Evolutionary conservation across 2,797 vertebrate genomes (phyloP).

Genomic region (Chelmon rostratus): DNA sequence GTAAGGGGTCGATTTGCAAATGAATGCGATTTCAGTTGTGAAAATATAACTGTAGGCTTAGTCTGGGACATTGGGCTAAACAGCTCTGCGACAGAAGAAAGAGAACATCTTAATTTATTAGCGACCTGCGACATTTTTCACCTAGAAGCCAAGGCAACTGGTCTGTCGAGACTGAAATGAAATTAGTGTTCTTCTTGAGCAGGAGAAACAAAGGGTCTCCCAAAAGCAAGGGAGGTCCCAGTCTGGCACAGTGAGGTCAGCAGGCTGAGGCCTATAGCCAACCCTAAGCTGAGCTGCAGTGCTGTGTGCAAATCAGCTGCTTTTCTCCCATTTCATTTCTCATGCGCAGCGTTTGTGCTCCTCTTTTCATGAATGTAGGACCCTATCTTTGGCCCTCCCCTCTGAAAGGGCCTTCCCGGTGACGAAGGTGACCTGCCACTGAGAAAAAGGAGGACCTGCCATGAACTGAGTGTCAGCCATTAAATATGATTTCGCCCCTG

Average conservation of each 20-base stretch:
- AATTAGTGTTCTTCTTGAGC: constrained; percentile 80
- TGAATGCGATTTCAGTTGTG: constrained; percentile 95
- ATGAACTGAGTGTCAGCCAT: constrained; percentile 88
- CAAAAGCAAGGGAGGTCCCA: constrained; percentile 76
- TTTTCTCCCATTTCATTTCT: constrained; percentile 85
- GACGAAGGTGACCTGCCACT: constrained; percentile 86
- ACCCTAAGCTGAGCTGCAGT: constrained; percentile 70
- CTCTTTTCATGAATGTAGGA: constrained; percentile 82
- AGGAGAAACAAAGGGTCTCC: constrained; percentile 78
- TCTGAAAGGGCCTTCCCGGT: constrained; percentile 79
- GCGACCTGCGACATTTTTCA: constrained; percentile 95
- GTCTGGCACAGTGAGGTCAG: constrained; percentile 83
- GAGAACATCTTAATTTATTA: constrained; percentile 94
- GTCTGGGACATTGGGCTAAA: constrained; percentile 93
- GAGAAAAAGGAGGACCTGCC: constrained; percentile 84
- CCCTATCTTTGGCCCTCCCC: constrained; percentile 82
- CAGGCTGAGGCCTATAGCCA: constrained; percentile 74
- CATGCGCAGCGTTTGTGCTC: constrained; percentile 78
- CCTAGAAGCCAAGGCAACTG: constrained; percentile 96
- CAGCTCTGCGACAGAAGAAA: constrained; percentile 87
- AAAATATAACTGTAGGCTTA: constrained; percentile 95
- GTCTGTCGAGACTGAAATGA: constrained; percentile 84
- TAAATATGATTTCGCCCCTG: constrained; percentile 90
- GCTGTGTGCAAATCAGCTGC: constrained; percentile 83
- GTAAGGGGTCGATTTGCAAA: constrained; percentile 93